Conservation (phyloP, 2,888 invertebrate genomes). For the Harpalus rubripes region DNA sequence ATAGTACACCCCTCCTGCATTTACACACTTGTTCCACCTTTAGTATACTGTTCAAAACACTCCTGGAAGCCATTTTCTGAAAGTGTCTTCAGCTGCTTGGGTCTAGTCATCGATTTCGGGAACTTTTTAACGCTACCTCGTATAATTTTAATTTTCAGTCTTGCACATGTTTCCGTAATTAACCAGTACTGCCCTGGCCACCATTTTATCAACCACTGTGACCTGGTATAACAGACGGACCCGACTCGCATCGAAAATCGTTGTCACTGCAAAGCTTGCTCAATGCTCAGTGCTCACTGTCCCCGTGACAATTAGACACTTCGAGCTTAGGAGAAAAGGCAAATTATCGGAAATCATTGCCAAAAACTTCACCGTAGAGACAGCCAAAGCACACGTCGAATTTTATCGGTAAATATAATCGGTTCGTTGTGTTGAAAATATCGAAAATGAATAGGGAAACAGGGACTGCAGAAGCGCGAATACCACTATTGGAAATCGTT, state of each 20-base stretch:
- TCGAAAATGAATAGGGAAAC: constrained; percentile 73
- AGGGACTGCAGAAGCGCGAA: constrained; percentile 70
- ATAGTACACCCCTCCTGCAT: too few species aligned
- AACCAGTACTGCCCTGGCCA: too few species aligned
- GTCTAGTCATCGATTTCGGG: too few species aligned
- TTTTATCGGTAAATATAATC: constrained; percentile 69
- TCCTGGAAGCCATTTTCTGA: too few species aligned
- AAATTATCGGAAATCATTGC: constrained; percentile 72
- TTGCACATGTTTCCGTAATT: too few species aligned
- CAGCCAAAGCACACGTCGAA: constrained; percentile 61
- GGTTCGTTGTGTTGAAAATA: constrained; percentile 72
- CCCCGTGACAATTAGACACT: neutral
- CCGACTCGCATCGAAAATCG: constrained; percentile 49
- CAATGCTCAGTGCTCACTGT: neutral
- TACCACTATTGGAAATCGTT: constrained; percentile 73
- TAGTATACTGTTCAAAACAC: too few species aligned
- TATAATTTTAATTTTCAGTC: too few species aligned
- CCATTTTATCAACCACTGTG: too few species aligned
- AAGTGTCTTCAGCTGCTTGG: too few species aligned
- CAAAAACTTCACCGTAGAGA: constrained; percentile 66
- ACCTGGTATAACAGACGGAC: neutral
- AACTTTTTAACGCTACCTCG: too few species aligned
- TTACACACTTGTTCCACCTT: too few species aligned
- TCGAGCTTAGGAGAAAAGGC: constrained; percentile 56
- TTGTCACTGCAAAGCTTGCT: constrained; percentile 19